Base-by-base conservation (phyloP, 2,888 invertebrate genomes). In the Spodoptera picta region DNA sequence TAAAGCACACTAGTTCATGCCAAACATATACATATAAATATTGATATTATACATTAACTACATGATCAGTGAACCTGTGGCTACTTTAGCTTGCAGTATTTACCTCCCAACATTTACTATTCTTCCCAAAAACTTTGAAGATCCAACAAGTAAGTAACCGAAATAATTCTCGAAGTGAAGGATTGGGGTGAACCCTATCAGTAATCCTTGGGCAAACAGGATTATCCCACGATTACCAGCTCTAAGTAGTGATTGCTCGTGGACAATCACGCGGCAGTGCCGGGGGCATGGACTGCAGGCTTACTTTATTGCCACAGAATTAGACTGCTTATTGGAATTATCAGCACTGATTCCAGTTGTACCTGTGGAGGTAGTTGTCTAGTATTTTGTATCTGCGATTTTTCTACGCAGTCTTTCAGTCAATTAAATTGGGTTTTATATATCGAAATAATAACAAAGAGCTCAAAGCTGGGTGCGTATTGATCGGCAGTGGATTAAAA, bases 401-500 rank as follows among this genome's bases (percentile, higher is more conserved):
- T 9, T 36, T 36, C 36, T 7, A 6, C 7, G 2, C 36, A 6
- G 6, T 9, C 36, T 9, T 36, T 36, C 6, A 6, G 36, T 7
- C 36, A 36, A 36, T 36, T 7, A 36, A 7, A 36, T 36, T 9
- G 36, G 36, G 1, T 36, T 36, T 31, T 31, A 31, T 36, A 36
- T 36, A 9, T 6, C 14, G 4, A 36, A 44, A 44, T 11, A 10
- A 46, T 19, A 12, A 23, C 14, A 11, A 5, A 19, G 36, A 19
- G 12, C n/a, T 11, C 2, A 24, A 9, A 24, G 11, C 36, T 4
- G 6, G 6, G 5, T 1, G 9, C 14, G 2, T 43, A 74, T 63
- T 51, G 55, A 59, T 70, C 52, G 48, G n/a, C 43, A 36, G 57
- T 71, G 60, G 42, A 71, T 65, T 71, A 62, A 70, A 77, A 77